These are phyloP conservation scores for Lasioglossum baleicum DNA, from an alignment of 1,140 invertebrate species.

Conservation along the genomic window DNA sequence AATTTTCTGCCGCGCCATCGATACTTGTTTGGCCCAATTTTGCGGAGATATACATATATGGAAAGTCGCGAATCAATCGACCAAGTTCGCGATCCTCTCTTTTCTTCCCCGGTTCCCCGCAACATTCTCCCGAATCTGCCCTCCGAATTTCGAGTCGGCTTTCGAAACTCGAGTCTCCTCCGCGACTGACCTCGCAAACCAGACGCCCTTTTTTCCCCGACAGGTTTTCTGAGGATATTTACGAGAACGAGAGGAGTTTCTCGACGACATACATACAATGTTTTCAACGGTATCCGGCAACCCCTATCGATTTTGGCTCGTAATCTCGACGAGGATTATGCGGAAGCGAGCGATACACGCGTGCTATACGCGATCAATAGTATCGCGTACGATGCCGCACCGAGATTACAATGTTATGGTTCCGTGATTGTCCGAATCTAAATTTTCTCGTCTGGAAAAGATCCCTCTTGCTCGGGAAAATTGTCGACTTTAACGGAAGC, in stretches of 20 bases:
- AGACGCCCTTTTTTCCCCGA: too few relatives aligned
- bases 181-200: not conserved
- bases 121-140: not conserved
- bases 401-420: constrained; percentile 2
- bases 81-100: not conserved
- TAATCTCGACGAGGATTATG: constrained; percentile 47
- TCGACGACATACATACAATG: constrained; percentile 28
- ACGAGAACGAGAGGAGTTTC: not conserved
- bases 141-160: not conserved
- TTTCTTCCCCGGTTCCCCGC: not conserved
- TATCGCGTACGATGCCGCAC: constrained; percentile 22
- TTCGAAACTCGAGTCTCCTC: not conserved
- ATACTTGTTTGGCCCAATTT: constrained; percentile 36
- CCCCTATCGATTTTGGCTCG: constrained; percentile 43
- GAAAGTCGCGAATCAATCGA: not conserved
- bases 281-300: not conserved
- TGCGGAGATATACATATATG: not conserved
- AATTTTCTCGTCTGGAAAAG: not conserved
- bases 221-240: not conserved
- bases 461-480: not conserved
- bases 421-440: constrained; percentile 7
- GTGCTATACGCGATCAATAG: constrained; percentile 40
- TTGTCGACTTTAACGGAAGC: not conserved
- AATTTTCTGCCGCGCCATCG: constrained; percentile 2
- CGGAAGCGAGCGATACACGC: constrained; percentile 27